Evolutionary conservation across 2,888 invertebrate species (phyloP), one percentile per base, ranked within the genome.

Genomic region (Hymenopus coronatus): DNA sequence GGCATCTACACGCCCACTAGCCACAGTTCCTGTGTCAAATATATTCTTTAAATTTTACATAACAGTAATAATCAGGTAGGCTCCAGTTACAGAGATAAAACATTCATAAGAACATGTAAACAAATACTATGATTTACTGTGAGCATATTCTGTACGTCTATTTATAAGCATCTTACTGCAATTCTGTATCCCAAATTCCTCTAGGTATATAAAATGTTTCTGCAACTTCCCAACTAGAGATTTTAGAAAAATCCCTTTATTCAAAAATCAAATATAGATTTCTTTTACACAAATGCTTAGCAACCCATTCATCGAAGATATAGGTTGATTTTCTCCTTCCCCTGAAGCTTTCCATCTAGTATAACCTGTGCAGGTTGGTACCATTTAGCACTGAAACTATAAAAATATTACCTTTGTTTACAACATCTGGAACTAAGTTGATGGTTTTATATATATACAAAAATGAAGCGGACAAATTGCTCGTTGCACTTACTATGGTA

Each of bases 381-480:
- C 33, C 33, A 33, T 30, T 87, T 82, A 87, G 82, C 82, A 82
- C 14, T 82, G 33, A 28, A 82, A 81, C 87, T 87, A 87, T 82
- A 87, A 82, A 87, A 87, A 87, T 87, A 87, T 82, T 87, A 82
- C 30, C 27, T 87, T 70, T 87, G 27, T 87, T 27, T 81, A 70
- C 81, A 46, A 85, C 54, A 6, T 70, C 6, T 70, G 25, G 54
- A 70, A 70, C 54, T 70, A 70, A 70, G 54, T 70, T 86, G 54
- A 70, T 85, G 70, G 54, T 86, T 28, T 46, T 85, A n/a, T 40
- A 28, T 85, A 28, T 70, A 54, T 86, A 70, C 54, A 70, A 70
- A 70, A 70, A 70, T 70, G 54, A 70, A 70, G 54, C 54, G 54
- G 54, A 70, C 54, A 70, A 70, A 70, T 70, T 70, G 54, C 54